Conservation (phyloP, 2,888 invertebrate species). For the Tiliacea aurago region DNA sequence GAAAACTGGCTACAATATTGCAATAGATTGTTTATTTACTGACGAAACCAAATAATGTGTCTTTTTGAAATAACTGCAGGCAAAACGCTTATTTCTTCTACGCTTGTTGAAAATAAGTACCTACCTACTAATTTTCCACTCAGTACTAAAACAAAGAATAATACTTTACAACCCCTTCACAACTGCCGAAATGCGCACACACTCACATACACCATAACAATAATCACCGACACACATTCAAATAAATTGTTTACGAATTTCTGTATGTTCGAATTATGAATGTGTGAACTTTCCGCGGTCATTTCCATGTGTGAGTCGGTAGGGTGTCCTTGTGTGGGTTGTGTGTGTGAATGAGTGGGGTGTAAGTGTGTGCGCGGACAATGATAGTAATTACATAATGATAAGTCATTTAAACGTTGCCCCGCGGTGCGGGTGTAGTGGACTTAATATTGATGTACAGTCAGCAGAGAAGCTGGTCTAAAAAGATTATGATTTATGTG, state of each 20-base stretch:
- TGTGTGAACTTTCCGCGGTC: constrained; percentile 43
- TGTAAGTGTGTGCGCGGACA: constrained; percentile 77
- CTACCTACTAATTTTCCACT: constrained; percentile 16
- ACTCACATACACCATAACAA: background rate
- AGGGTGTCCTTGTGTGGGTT: constrained; percentile 27
- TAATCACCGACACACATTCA: constrained; percentile 20
- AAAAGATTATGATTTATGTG: constrained; percentile 34
- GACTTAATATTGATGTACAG: constrained; percentile 80
- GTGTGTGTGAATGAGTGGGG: constrained; percentile 53
- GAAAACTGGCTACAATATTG: background rate
- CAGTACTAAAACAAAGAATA: constrained; percentile 13
- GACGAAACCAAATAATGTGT: background rate
- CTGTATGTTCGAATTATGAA: constrained; percentile 22
- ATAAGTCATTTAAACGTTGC: constrained; percentile 89
- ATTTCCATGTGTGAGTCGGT: constrained; percentile 56
- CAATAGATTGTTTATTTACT: background rate
- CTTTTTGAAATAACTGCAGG: background rate
- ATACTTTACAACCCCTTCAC: constrained; percentile 25
- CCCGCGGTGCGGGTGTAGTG: constrained; percentile 83
- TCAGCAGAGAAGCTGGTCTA: constrained; percentile 68
- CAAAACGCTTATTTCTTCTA: background rate
- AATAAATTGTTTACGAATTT: constrained; percentile 30
- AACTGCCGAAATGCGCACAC: constrained; percentile 42
- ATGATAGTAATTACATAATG: constrained; percentile 91
- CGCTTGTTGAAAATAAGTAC: background rate